Percentiles rank a stretch among this genome's conserved stretches.
Conservation (phyloP, 2,888 invertebrate species). For the Nebria brevicollis region DNA sequence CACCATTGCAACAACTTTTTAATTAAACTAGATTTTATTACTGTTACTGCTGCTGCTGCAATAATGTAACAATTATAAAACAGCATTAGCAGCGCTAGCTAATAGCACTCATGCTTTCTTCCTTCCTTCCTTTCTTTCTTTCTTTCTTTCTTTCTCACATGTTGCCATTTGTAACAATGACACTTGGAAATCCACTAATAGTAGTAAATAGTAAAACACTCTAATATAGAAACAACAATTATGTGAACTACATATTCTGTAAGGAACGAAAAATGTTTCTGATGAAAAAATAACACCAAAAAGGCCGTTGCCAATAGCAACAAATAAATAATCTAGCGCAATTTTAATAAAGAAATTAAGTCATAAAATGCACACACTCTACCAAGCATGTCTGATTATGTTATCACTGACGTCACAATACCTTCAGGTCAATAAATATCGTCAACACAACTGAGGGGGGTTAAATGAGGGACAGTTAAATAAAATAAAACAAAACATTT, state of each 20-base stretch:
- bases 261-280: background rate
- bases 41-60: background rate
- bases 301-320: constrained; percentile 39
- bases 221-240: background rate
- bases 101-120: constrained; percentile 12
- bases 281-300: background rate
- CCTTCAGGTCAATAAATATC: constrained; percentile 44
- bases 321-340: constrained; percentile 45
- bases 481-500: constrained; percentile 33
- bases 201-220: background rate
- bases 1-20: background rate
- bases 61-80: background rate
- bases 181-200: background rate
- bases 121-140: background rate
- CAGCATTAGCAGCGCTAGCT: constrained; percentile 5
- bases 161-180: background rate
- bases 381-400: constrained; percentile 46
- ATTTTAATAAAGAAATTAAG: constrained; percentile 18
- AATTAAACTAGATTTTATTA: too few species aligned
- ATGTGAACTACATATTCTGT: background rate
- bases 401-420: constrained; percentile 41
- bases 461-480: constrained; percentile 24
- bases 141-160: constrained; percentile 6
- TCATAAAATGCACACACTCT: constrained; percentile 32
- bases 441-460: constrained; percentile 26